Evolutionary conservation across 2,888 invertebrate genomes (phyloP).

Genomic region (Daptonema setosum): DNA sequence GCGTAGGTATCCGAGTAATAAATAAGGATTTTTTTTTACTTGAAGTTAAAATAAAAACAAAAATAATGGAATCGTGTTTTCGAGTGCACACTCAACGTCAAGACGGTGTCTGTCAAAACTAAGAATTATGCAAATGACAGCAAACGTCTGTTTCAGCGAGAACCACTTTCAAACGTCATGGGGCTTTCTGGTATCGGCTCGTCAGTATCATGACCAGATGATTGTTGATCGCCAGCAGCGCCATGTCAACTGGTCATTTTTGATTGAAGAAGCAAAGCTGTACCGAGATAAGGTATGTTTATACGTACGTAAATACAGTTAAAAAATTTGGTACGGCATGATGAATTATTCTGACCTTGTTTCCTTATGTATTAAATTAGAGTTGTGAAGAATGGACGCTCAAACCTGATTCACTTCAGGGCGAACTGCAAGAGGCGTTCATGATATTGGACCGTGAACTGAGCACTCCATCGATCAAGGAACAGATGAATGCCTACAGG

Average conservation of each 20-base stretch:
- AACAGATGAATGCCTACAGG: too few species aligned
- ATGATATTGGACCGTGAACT: neutral
- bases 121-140: too few species aligned
- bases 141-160: neutral
- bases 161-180: neutral
- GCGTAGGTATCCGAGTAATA: neutral
- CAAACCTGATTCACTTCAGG: neutral
- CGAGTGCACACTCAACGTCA: too few species aligned
- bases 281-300: neutral
- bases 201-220: neutral
- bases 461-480: too few species aligned
- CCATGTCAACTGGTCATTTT: neutral
- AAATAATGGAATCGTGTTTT: too few species aligned
- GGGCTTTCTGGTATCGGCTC: neutral
- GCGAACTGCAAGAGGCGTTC: neutral
- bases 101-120: too few species aligned
- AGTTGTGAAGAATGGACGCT: too few species aligned
- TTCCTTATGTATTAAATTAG: too few species aligned
- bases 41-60: too few species aligned
- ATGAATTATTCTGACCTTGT: too few species aligned
- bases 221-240: neutral
- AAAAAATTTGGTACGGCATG: too few species aligned
- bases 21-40: neutral
- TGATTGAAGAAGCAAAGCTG: neutral
- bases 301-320: too few species aligned